A percentile compares a stretch with the other conserved stretches of the same genome.
Conservation (phyloP, 35 echinoderm and acorn worm species). For the Nesometra sesokonis region DNA sequence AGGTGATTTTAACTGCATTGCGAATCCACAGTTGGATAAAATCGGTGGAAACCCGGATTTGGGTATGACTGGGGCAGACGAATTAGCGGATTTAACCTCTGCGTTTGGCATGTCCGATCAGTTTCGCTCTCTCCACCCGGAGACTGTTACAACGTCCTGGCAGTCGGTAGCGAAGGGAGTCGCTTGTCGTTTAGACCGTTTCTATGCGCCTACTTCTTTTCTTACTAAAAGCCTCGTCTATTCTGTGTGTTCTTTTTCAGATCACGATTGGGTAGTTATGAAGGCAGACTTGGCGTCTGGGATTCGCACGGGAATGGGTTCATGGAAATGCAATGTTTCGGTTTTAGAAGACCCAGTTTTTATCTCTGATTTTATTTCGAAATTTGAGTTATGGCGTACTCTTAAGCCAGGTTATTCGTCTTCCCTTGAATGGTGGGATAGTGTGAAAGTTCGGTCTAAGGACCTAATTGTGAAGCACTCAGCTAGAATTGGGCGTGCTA, state of each 20-base stretch:
- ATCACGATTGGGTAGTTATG: background rate
- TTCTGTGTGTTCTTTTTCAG: background rate
- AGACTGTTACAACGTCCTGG: background rate
- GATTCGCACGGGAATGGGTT: background rate
- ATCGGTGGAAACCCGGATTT: background rate
- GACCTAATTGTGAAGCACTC: background rate
- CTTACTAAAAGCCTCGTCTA: background rate
- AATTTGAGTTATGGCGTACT: background rate
- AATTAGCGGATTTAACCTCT: background rate
- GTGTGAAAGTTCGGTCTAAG: background rate
- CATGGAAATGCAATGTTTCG: conserved; percentile 1
- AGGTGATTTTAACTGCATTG: background rate
- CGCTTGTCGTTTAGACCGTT: background rate
- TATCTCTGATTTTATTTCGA: background rate
- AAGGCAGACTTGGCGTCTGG: background rate
- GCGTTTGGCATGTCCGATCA: background rate
- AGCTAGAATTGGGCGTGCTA: background rate
- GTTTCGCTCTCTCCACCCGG: background rate
- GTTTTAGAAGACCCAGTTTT: background rate
- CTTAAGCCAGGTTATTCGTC: background rate
- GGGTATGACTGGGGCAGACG: background rate
- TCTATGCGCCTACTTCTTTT: background rate
- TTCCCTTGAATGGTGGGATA: background rate
- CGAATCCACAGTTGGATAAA: background rate
- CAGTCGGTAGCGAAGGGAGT: background rate